Base-by-base conservation (phyloP, 2,113 vertebrate genomes). In the Colossoma macropomum region DNA sequence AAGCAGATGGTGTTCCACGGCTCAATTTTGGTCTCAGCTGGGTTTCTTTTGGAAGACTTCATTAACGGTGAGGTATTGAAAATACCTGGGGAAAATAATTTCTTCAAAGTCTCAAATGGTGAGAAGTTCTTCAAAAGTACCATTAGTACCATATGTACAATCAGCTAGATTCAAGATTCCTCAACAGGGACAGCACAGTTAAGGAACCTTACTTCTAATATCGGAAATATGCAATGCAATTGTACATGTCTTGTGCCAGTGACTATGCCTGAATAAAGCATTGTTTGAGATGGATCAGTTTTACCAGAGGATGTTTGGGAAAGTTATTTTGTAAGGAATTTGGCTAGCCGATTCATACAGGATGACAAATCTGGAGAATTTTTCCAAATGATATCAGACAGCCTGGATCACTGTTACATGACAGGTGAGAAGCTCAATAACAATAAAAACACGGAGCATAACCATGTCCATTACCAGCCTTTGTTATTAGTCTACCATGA, bases 1-100 rank as follows among this genome's bases (percentile, higher is more conserved):
- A 45, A 71, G 38, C 68, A 71, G 23, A 71, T 41, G 68, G 38
- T 41, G 21, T 45, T 2, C n/a, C 10, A 25, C 25, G 34, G 38
- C 34, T 71, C 68, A 71, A 21, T 71, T 45, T 45, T 45, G 68
- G 68, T 71, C 68, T 71, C 38, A 45, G 68, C 38, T 71, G 38
- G 68, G 45, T 12, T 23, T 16, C 41, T 6, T 45, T 45, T 27
- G 23, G 34, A n/a, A 71, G 21, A n/a, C 13, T 30, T 38, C 19
- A n/a, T 71, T 71, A 27, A 71, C 3, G 28, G 68, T 71, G 38
- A 13, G 21, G 10, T 45, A 25, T 16, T 45, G 38, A 23, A 19
- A 27, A 45, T 45, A 9, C 41, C 9, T 45, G 32, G 32, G 32
- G 32, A 21, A 41, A 69, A 34, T 23, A 8, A 38, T 12, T 69